Base-by-base conservation (phyloP, 2,888 invertebrate genomes). In the Empis livida region DNA sequence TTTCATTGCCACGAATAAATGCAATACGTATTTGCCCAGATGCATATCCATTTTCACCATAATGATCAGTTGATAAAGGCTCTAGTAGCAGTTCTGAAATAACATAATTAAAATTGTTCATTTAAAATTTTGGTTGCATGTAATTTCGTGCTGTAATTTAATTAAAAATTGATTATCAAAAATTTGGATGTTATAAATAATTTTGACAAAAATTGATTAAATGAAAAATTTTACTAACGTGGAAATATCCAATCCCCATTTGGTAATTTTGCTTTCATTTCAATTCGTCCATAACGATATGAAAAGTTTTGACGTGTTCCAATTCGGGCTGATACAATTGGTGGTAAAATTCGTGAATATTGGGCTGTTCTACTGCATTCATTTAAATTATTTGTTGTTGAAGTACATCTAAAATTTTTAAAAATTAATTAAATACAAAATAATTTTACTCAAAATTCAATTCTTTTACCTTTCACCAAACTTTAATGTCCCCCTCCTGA, bases 241-340 rank as follows among this genome's bases (percentile, higher is more conserved):
- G 88, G 86, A 58, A 82, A 75, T 16, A 87, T 68, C 88, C 87
- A 87, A 60, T 86, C 82, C 1, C 87, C 87, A 51, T 73, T 72
- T 0, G 87, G 85, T 20, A 88, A 59, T 62, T 80, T 82, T 0
- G 86, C 87, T 17, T 76, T 73, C 3, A 87, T 69, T 58, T 80
- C 76, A 13, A 87, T 70, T 37, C 70, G 74, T 11, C 86, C 87
- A 59, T 82, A 85, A 10, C 73, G 73, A 56, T 87, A 86, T 5
- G 73, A 73, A 56, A 86, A 82, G 0, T 66, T 67, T 37, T 75
- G 70, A 55, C 74, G 79, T 2, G 80, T 80, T 37, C 73, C 75
- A 11, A 87, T 57, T 44, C 75, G 73, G 0, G 79, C 79, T 2
- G 82, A 80, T 27, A 77, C 70, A 5, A 85, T 67, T 0, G 86